Evolutionary conservation across 1,140 invertebrate genomes (phyloP).

Genomic region (Archegozetes longisetosus): DNA sequence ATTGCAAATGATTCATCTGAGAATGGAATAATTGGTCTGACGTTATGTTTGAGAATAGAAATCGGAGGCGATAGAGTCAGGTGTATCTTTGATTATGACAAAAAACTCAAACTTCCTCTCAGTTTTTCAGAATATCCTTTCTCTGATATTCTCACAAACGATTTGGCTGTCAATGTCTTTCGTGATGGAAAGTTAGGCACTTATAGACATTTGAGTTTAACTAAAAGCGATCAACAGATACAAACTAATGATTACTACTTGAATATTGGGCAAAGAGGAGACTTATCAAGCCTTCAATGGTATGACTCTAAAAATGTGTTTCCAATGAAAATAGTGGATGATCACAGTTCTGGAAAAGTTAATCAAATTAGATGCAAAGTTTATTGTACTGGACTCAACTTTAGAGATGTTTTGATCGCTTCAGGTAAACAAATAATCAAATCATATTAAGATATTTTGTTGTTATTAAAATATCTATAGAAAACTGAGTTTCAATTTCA

Average conservation of each 20-base stretch:
- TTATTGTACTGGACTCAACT: constrained; percentile 23
- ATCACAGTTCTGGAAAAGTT: constrained; percentile 23
- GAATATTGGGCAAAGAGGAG: constrained; percentile 65
- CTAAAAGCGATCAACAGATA: constrained; percentile 40
- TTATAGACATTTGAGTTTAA: constrained; percentile 45
- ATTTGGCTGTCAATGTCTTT: constrained; percentile 65
- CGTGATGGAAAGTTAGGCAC: constrained; percentile 62
- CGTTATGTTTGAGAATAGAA: constrained; percentile 72
- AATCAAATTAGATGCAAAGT: constrained; percentile 47
- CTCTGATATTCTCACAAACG: constrained; percentile 49
- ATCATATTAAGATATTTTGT: no score
- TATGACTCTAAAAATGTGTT: constrained; percentile 61
- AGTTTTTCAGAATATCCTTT: neutral
- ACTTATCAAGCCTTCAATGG: constrained; percentile 80
- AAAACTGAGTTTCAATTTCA: no score
- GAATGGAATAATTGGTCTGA: constrained; percentile 65
- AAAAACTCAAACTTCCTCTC: neutral
- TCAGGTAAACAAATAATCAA: no score
- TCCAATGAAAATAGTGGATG: constrained; percentile 16
- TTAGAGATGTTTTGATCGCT: constrained; percentile 34
- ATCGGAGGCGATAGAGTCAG: constrained; percentile 55
- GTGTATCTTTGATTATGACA: constrained; percentile 6
- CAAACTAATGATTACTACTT: constrained; percentile 42
- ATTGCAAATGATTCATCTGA: constrained; percentile 35
- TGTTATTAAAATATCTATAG: no score